Evolutionary conservation across 1,140 invertebrate species (phyloP).

Genomic region (Bathynomus jamesi): DNA sequence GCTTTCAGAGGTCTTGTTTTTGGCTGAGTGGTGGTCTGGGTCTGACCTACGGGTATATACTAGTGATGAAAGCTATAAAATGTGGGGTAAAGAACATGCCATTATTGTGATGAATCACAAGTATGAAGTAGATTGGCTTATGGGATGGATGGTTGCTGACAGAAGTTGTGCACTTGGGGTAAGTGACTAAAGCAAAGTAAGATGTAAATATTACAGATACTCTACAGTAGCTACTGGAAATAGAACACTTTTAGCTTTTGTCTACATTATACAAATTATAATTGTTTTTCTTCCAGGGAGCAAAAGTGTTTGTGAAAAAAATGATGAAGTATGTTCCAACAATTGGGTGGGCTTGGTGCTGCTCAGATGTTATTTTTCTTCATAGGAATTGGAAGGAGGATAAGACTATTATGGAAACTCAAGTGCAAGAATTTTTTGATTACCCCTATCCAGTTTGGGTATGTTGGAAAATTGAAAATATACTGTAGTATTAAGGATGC

Average conservation of each 20-base stretch:
- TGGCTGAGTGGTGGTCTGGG: conserved; percentile 60
- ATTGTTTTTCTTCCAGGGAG: too few relatives aligned
- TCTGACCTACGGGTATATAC: conserved; percentile 66
- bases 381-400: conserved; percentile 83
- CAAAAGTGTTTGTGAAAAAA: conserved; percentile 91
- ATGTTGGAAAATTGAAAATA: too few relatives aligned
- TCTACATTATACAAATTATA: too few relatives aligned
- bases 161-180: conserved; percentile 66
- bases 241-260: too few relatives aligned
- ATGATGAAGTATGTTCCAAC: conserved; percentile 83
- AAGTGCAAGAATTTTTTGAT: conserved; percentile 70
- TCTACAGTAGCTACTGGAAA: too few relatives aligned
- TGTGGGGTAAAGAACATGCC: conserved; percentile 78
- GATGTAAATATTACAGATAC: too few relatives aligned
- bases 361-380: conserved; percentile 85
- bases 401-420: conserved; percentile 62
- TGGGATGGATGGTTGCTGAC: conserved; percentile 79
- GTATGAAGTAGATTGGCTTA: conserved; percentile 91
- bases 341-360: conserved; percentile 90
- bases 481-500: too few relatives aligned
- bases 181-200: too few relatives aligned
- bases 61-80: conserved; percentile 65
- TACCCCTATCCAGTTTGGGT: conserved; percentile 85
- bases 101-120: conserved; percentile 89
- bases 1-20: conserved; percentile 1